A percentile compares a stretch with the other conserved stretches of the same genome.
Conservation (phyloP, 2,888 invertebrate genomes). For the Cyclophora albipunctata region DNA sequence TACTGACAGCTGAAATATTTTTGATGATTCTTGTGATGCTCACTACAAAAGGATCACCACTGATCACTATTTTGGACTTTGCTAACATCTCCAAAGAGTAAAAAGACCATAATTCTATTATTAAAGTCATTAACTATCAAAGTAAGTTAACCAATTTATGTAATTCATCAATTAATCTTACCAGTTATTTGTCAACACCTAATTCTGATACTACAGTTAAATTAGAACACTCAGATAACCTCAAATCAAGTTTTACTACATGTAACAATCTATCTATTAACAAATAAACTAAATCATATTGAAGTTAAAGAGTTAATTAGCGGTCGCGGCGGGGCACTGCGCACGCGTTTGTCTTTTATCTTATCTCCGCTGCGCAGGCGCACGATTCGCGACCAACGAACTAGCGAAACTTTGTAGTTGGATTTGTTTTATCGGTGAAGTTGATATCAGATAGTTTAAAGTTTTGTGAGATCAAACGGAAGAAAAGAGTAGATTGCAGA, state of each 20-base stretch:
- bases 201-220: not conserved
- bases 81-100: no score
- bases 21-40: no score
- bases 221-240: slow-evolving; percentile 6
- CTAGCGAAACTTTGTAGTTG: slow-evolving; percentile 6
- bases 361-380: slow-evolving; percentile 46
- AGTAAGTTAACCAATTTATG: no score
- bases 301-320: slow-evolving; percentile 71
- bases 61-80: no score
- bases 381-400: slow-evolving; percentile 35
- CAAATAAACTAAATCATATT: slow-evolving; percentile 53
- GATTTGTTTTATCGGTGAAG: slow-evolving; percentile 7
- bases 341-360: slow-evolving; percentile 53
- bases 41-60: no score
- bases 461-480: no score
- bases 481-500: no score
- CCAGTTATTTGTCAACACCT: no score
- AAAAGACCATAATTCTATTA: no score
- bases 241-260: slow-evolving; percentile 14
- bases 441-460: not conserved
- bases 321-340: slow-evolving; percentile 57
- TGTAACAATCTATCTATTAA: slow-evolving; percentile 43
- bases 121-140: no score
- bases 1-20: no score
- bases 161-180: no score